These are phyloP conservation scores for Rhopalosiphum padi DNA, from an alignment of 1,140 invertebrate genomes.

Conservation along the genomic window DNA sequence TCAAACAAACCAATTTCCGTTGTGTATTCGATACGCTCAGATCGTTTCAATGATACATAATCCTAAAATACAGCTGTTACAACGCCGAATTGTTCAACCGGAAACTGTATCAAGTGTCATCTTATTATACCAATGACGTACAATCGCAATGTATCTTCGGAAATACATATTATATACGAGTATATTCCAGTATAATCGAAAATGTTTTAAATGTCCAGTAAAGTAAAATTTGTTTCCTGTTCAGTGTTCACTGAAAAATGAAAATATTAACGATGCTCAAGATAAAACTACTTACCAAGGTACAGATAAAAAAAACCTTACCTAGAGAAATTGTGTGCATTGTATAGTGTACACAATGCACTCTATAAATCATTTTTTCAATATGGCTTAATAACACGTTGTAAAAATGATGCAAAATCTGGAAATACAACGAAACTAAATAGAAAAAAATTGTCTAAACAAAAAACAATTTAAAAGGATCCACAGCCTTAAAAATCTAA, in stretches of 20 bases:
- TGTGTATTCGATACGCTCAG: not conserved
- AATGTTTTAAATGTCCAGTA: not conserved
- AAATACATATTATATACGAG: not conserved
- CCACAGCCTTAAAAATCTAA: too few relatives aligned
- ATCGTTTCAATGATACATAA: not conserved
- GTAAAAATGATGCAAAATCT: too few relatives aligned
- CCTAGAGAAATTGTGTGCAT: too few relatives aligned
- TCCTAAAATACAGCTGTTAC: conserved; percentile 24
- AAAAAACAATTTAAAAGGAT: too few relatives aligned
- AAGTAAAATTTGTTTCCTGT: not conserved
- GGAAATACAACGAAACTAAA: too few relatives aligned
- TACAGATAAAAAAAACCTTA: too few relatives aligned
- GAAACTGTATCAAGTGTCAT: conserved; percentile 6
- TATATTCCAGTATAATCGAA: not conserved
- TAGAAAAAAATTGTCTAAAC: too few relatives aligned
- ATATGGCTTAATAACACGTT: too few relatives aligned
- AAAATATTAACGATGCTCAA: not conserved
- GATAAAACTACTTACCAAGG: not conserved
- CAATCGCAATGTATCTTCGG: not conserved
- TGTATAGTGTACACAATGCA: too few relatives aligned
- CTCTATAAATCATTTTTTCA: too few relatives aligned
- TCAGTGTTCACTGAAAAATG: not conserved
- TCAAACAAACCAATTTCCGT: conserved; percentile 34
- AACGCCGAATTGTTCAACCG: not conserved
- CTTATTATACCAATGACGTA: not conserved